Conservation (phyloP, 2,113 vertebrate species). For the Mola mola region DNA sequence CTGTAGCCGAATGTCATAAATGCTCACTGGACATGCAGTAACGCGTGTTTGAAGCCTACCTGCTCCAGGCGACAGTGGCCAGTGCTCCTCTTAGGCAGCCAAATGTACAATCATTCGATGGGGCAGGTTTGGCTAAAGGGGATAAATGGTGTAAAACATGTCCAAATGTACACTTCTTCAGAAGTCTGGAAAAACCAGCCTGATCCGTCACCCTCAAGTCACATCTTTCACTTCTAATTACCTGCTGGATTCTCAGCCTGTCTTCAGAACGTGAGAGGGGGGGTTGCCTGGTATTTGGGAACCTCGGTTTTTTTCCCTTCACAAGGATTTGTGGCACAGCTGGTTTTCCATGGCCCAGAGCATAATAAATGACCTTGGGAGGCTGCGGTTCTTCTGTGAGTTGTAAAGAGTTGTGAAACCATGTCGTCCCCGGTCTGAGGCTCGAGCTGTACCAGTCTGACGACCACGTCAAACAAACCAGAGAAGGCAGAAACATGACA, state of each 20-base stretch:
- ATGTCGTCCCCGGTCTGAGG: constrained; percentile 24
- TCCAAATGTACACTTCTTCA: too few relatives aligned
- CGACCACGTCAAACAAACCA: constrained; percentile 27
- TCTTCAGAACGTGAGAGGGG: constrained; percentile 23
- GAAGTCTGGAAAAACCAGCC: constrained; percentile 14
- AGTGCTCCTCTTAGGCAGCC: too few relatives aligned
- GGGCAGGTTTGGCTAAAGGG: too few relatives aligned
- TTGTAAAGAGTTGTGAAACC: constrained; percentile 45
- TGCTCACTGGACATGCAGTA: not conserved
- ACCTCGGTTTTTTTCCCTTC: not conserved
- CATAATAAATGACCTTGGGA: constrained; percentile 31
- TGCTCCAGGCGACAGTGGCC: constrained; percentile 11
- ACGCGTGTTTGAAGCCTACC: constrained; percentile 14
- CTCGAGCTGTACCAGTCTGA: constrained; percentile 43
- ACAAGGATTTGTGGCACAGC: constrained; percentile 59
- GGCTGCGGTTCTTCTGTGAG: constrained; percentile 24
- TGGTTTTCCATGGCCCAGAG: constrained; percentile 68
- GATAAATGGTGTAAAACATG: too few relatives aligned
- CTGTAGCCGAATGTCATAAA: constrained; percentile 1
- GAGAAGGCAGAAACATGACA: constrained; percentile 64
- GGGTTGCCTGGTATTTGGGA: constrained; percentile 20
- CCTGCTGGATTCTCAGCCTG: constrained; percentile 31
- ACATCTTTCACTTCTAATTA: constrained; percentile 38
- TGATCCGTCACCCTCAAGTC: not conserved
- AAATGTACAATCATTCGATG: constrained; percentile 13